Base-by-base conservation (phyloP, 2,113 vertebrate species). In the Polyodon spathula region DNA sequence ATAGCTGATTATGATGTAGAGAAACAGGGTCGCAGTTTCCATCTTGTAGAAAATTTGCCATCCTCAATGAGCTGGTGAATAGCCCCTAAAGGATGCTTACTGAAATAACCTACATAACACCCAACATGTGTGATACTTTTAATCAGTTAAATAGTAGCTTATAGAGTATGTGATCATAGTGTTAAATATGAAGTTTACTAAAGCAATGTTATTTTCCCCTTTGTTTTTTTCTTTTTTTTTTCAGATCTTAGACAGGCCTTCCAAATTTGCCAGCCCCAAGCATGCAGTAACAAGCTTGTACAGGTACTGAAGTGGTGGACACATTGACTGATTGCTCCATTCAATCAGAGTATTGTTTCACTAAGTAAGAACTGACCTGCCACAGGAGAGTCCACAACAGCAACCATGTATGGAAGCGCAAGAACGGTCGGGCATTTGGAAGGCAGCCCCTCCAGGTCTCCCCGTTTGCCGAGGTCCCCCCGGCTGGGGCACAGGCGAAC, bases 381-480 rank as follows among this genome's bases (percentile, higher is more conserved):
- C 70, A 81, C 27, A 27, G 73, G 70, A 84, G 76, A 85, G 72
- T 55, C 39, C 66, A 43, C 63, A 63, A 62, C 71, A 54, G 76
- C 79, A 71, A 82, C 86, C 81, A 99, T 99, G 96, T 99, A 99
- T 72, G 90, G 96, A 73, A 97, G 96, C 74, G 90, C 94, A 71
- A 92, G 95, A 84, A 90, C 93, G 75, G 92, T 98, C 84, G 84
- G 90, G 74, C 93, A 90, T 73, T 84, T 97, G 75, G 95, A 97
- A 79, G 94, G 94, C 64, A 98, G 95, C 63, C 97, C 97, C 68
- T 90, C 93, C 66, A 86, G 95, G 71, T 98, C 97, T 54, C 95
- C 97, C 63, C 95, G 94, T 72, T 76, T 99, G 82, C 96, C 96
- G 5, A 80, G 97, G 74, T 99, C 97, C 64, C 96, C 97, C 78